Evolutionary conservation across 2,797 vertebrate genomes (phyloP).

Genomic region (Rhodeus uyekii): DNA sequence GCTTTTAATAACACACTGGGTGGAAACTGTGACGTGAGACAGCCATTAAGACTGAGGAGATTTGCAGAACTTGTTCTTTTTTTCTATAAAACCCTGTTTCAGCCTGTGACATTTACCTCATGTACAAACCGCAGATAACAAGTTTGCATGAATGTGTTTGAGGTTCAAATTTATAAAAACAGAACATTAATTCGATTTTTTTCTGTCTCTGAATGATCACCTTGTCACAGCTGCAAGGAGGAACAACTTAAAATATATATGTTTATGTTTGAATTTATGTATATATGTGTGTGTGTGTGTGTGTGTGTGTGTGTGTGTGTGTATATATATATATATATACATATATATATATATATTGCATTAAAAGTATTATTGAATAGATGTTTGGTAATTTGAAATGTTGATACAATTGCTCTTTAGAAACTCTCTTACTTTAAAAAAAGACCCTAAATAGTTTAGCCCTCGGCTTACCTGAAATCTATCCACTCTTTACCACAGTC

Average conservation of each 20-base stretch:
- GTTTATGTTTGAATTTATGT: no score
- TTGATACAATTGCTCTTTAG: neutral
- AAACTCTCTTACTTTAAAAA: neutral
- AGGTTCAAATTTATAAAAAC: neutral
- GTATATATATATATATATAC: no score
- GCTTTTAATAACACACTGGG: slow-evolving; percentile 28
- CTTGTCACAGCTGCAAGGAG: no score
- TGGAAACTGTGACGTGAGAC: slow-evolving; percentile 35
- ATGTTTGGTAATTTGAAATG: neutral
- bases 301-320: no score
- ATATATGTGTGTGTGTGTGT: no score
- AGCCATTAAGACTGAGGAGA: slow-evolving; percentile 12
- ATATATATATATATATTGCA: no score
- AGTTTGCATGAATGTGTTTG: neutral
- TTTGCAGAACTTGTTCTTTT: slow-evolving; percentile 41
- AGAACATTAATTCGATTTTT: neutral
- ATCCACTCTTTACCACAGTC: slow-evolving; percentile 18
- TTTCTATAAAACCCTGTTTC: slow-evolving; percentile 49
- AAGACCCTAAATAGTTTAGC: neutral
- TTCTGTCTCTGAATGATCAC: neutral
- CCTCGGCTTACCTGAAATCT: slow-evolving; percentile 32
- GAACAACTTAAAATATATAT: neutral
- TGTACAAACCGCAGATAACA: slow-evolving; percentile 4
- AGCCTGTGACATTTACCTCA: slow-evolving; percentile 31
- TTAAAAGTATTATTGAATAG: neutral